A percentile compares a stretch with the other conserved stretches of the same genome.
Evolutionary conservation across 2,797 vertebrate genomes (phyloP).

Genomic region (Silurus lanzhouensis): DNA sequence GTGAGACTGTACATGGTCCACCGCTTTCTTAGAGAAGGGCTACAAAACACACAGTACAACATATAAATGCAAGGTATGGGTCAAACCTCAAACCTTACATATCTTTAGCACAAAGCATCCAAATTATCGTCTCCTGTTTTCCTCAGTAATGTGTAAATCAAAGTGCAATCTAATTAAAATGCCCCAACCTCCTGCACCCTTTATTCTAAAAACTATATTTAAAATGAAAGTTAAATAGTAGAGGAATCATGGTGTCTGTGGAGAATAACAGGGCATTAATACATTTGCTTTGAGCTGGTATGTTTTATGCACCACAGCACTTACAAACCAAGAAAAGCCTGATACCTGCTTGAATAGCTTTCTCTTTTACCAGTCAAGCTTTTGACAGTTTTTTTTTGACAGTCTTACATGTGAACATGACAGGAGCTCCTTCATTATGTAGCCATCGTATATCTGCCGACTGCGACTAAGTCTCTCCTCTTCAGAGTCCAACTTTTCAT

Average conservation of each 20-base stretch:
- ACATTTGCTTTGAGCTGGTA: no score
- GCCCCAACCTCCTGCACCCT: background rate
- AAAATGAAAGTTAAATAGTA: background rate
- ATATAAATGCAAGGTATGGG: background rate
- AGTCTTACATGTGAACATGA: constrained; percentile 90
- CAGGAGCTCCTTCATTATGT: constrained; percentile 97
- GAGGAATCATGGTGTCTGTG: background rate
- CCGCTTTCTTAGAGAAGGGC: constrained; percentile 93
- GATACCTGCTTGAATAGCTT: background rate
- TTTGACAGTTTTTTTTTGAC: no score
- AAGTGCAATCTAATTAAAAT: background rate
- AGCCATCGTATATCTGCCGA: constrained; percentile 90
- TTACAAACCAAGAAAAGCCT: background rate
- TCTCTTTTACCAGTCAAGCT: background rate
- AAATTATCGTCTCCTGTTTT: background rate
- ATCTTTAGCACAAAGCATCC: background rate
- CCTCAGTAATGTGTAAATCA: background rate
- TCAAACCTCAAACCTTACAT: background rate
- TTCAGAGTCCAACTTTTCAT: constrained; percentile 93
- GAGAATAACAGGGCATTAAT: background rate
- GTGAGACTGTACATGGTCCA: constrained; percentile 92
- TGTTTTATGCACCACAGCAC: background rate
- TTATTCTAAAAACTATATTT: background rate
- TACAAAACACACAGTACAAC: constrained; percentile 57
- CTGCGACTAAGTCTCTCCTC: constrained; percentile 87